A percentile compares a stretch with the other conserved stretches of the same genome.
phyloP scores from a whole-genome alignment of 2,113 vertebrate genomes.

The Willisornis vidua region DNA sequence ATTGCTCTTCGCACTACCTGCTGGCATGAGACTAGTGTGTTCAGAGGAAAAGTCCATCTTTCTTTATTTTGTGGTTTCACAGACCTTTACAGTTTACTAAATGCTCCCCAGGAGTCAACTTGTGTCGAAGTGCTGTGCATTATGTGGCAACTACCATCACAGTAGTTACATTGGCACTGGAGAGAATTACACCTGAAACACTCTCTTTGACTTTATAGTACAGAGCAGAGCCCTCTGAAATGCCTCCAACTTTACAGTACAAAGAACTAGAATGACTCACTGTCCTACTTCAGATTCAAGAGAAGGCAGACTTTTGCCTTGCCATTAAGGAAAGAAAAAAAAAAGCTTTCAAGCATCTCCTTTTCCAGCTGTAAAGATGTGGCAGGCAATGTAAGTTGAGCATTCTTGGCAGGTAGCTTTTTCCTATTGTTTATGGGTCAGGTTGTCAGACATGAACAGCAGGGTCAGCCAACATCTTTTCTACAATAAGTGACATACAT shows the following conservation, averaged over 20 bases:
- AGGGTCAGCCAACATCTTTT: slow-evolving; percentile 15
- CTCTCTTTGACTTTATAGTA: slow-evolving; percentile 16
- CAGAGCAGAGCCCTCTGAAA: neutral
- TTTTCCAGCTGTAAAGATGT: neutral
- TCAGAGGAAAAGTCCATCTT: neutral
- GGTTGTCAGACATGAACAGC: neutral
- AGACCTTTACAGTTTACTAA: slow-evolving; percentile 27
- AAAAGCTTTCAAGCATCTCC: neutral
- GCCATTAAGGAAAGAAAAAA: neutral
- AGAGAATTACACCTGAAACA: neutral
- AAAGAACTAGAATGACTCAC: slow-evolving; percentile 18
- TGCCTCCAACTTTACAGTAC: neutral
- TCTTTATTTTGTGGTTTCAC: slow-evolving; percentile 1
- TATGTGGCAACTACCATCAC: neutral
- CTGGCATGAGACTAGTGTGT: neutral
- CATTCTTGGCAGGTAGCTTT: slow-evolving; percentile 23
- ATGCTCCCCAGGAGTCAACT: neutral
- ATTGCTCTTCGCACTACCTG: neutral
- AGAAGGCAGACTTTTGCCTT: neutral
- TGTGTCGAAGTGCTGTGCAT: neutral
- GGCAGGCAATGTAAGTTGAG: neutral
- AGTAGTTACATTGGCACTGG: neutral
- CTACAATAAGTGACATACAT: neutral
- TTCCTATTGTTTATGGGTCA: slow-evolving; percentile 35
- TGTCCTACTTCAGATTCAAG: slow-evolving; percentile 12